Conservation (phyloP, 30 jellyfish, hydroid and myxozoan genomes). For the Cassiopea xamachana region DNA sequence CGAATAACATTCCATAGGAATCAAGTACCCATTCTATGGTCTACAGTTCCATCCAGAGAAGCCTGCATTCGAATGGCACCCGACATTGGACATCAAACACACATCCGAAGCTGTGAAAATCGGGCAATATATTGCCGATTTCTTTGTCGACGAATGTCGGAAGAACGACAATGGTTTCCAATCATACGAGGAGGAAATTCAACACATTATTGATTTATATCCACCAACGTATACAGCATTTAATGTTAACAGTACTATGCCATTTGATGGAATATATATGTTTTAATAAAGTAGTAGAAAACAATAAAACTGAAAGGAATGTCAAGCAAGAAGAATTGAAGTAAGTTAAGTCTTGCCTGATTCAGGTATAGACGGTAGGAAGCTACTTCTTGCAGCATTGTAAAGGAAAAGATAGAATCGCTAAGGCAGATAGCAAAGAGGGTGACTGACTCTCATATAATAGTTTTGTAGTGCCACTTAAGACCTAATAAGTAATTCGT, state of each 20-base stretch:
- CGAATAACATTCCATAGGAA: conserved; percentile 49
- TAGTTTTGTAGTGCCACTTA: too few relatives aligned
- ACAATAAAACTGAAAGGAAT: too few relatives aligned
- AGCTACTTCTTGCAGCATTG: too few relatives aligned
- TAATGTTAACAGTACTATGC: conserved; percentile 67
- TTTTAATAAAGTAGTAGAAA: too few relatives aligned
- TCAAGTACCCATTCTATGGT: conserved; percentile 87
- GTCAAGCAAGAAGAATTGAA: too few relatives aligned
- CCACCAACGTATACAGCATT: conserved; percentile 78
- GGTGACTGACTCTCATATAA: too few relatives aligned
- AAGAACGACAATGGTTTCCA: conserved; percentile 59
- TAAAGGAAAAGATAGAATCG: too few relatives aligned
- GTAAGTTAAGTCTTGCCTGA: too few relatives aligned
- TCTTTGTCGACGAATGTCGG: conserved; percentile 75
- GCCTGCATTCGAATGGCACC: conserved; percentile 90
- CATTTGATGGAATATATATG: conserved; percentile 72
- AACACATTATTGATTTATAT: conserved; percentile 45
- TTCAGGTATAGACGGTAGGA: too few relatives aligned
- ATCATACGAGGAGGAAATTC: conserved; percentile 56
- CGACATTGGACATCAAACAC: conserved; percentile 72
- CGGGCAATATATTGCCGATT: conserved; percentile 77
- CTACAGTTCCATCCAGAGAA: conserved; percentile 97
- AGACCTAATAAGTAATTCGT: too few relatives aligned
- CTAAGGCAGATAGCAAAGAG: too few relatives aligned
- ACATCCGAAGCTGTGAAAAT: conserved; percentile 69